Conservation (phyloP, 2,113 vertebrate genomes). For the Lipotes vexillifer region DNA sequence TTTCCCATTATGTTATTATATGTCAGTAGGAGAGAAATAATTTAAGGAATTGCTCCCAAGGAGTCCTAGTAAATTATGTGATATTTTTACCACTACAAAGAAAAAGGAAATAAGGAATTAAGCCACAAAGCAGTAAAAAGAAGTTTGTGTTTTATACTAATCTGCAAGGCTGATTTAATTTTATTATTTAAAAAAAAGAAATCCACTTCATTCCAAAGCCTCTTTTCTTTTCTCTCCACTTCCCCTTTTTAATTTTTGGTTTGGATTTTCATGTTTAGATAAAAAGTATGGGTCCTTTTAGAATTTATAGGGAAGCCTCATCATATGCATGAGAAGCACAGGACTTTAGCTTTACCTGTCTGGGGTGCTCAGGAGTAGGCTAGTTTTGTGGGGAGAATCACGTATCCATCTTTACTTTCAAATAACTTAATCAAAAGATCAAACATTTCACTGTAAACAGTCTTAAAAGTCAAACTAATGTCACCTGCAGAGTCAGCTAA, state of each 20-base stretch:
- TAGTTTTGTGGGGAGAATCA: background rate
- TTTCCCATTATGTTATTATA: conserved; percentile 25
- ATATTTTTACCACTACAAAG: background rate
- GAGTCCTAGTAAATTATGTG: conserved; percentile 20
- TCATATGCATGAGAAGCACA: background rate
- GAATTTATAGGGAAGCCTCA: background rate
- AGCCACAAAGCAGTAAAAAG: background rate
- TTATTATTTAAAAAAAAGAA: background rate
- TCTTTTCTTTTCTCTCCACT: background rate
- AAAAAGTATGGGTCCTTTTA: background rate
- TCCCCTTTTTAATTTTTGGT: background rate
- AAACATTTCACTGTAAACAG: conserved; percentile 40
- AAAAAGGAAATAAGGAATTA: background rate
- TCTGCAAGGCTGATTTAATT: conserved; percentile 9
- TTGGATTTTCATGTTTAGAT: background rate
- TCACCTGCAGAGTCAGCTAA: conserved; percentile 38
- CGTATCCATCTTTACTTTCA: conserved; percentile 34
- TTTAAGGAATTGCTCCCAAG: conserved; percentile 23
- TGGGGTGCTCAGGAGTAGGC: background rate
- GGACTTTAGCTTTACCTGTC: background rate
- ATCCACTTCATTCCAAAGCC: background rate
- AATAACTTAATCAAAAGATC: conserved; percentile 61
- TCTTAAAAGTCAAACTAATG: conserved; percentile 53
- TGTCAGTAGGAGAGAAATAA: conserved; percentile 40
- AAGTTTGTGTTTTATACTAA: conserved; percentile 17